Percentiles rank a stretch among this genome's conserved stretches.
Conservation (phyloP, 2,113 vertebrate genomes). For the Pseudolaguvia tuberculata region DNA sequence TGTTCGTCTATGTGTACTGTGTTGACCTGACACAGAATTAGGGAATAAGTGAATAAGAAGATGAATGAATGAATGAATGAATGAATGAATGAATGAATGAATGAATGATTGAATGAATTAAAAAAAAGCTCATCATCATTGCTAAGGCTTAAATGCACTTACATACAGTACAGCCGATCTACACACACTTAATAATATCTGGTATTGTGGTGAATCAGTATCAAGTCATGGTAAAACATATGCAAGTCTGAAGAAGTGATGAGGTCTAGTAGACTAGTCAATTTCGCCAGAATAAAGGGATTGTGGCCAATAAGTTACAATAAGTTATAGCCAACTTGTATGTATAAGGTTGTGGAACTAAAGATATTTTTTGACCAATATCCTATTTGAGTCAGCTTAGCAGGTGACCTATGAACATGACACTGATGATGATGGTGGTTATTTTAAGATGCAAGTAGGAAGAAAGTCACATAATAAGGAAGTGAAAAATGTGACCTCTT, state of each 20-base stretch:
- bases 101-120: too few relatives aligned
- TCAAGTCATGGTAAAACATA: too few relatives aligned
- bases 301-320: background rate
- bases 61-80: too few relatives aligned
- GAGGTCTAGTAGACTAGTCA: background rate
- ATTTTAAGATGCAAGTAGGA: conserved; percentile 20
- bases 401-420: conserved; percentile 5
- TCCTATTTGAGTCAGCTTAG: conserved; percentile 23
- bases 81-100: too few relatives aligned
- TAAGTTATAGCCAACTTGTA: background rate
- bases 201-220: background rate
- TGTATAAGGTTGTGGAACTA: background rate
- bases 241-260: background rate
- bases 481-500: conserved; percentile 21
- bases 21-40: too few relatives aligned
- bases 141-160: background rate
- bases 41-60: too few relatives aligned
- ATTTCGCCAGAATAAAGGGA: background rate
- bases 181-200: background rate
- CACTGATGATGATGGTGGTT: background rate
- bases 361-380: background rate
- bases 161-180: background rate
- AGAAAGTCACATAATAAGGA: conserved; percentile 14
- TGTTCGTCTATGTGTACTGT: too few relatives aligned
- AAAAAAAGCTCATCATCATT: background rate